Percentiles rank a stretch among this genome's conserved stretches.
Evolutionary conservation across 2,113 vertebrate genomes (phyloP).

Genomic region (Sciurus niger): DNA sequence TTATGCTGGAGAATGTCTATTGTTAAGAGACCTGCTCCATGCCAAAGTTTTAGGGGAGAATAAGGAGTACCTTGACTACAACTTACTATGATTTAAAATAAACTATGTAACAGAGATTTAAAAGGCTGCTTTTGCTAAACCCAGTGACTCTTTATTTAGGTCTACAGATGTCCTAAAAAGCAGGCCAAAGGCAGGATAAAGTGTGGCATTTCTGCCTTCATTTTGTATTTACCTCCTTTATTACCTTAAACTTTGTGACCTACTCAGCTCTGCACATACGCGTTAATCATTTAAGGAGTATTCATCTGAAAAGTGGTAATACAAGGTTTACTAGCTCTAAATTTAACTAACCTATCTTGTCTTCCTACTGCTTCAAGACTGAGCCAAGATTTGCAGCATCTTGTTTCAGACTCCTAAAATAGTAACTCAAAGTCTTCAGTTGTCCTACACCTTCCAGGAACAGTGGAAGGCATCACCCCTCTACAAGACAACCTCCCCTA

Average conservation of each 20-base stretch:
- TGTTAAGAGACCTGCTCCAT: not conserved
- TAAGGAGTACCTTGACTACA: not conserved
- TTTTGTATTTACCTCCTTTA: not conserved
- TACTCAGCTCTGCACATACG: not conserved
- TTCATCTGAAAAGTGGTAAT: not conserved
- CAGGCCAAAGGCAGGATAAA: not conserved
- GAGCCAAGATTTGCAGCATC: not conserved
- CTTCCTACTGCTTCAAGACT: not conserved
- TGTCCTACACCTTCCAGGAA: not conserved
- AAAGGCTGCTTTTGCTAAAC: not conserved
- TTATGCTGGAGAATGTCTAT: not conserved
- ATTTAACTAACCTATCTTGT: not conserved
- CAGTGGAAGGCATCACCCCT: not conserved
- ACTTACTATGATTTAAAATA: slow-evolving; percentile 22
- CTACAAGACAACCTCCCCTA: not conserved
- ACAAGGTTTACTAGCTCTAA: not conserved
- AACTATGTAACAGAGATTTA: not conserved
- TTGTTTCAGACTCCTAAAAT: not conserved
- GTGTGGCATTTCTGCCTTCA: not conserved
- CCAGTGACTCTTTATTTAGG: not conserved
- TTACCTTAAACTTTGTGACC: not conserved
- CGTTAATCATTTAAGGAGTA: not conserved
- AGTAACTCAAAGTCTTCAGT: not conserved
- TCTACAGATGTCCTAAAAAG: not conserved
- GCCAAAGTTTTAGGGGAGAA: not conserved